These are phyloP conservation scores for Microcebus murinus DNA, from an alignment of 2,113 vertebrate genomes.

Conservation along the genomic window DNA sequence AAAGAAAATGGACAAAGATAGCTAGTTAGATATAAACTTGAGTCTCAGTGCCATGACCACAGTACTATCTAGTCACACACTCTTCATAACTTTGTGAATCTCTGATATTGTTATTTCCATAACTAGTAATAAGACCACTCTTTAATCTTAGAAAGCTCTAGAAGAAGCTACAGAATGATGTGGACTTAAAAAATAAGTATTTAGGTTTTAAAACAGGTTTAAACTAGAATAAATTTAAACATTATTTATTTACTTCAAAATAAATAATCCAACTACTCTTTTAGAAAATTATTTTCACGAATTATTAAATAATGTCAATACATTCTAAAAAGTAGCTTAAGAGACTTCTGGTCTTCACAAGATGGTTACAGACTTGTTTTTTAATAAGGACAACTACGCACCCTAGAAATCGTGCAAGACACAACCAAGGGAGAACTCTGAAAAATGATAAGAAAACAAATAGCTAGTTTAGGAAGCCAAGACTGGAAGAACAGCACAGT, in stretches of 20 bases:
- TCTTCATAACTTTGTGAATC: background rate
- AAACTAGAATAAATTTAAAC: background rate
- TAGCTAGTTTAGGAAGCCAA: background rate
- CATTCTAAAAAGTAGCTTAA: background rate
- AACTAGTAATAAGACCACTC: background rate
- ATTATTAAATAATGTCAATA: background rate
- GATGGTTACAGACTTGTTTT: background rate
- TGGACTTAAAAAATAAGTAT: background rate
- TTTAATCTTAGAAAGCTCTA: background rate
- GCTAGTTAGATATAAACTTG: background rate
- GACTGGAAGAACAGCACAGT: background rate
- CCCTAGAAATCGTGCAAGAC: background rate
- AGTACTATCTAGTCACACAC: background rate
- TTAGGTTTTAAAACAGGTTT: background rate
- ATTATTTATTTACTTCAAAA: background rate
- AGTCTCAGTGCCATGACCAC: background rate
- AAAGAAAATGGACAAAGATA: background rate
- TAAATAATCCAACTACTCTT: background rate
- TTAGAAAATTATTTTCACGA: background rate
- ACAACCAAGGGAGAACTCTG: background rate
- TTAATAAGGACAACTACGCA: background rate
- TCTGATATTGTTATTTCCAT: background rate
- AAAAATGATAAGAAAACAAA: background rate
- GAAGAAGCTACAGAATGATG: background rate
- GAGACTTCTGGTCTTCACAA: background rate